phyloP scores from a whole-genome alignment of 2,888 invertebrate species.

The Phengaris alcon region DNA sequence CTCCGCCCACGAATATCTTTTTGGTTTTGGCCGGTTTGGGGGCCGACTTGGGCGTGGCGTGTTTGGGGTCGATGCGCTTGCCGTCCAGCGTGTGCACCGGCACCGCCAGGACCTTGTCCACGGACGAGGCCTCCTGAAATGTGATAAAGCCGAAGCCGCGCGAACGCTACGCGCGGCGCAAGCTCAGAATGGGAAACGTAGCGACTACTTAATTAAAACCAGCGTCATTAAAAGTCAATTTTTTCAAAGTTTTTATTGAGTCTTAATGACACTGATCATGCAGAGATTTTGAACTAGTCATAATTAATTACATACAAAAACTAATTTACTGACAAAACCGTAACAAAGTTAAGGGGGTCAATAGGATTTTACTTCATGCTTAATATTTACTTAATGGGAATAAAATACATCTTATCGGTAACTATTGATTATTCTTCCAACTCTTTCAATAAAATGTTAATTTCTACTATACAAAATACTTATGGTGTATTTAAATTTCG shows the following conservation, averaged over 20 bases:
- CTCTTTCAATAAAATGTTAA: slow-evolving; percentile 35
- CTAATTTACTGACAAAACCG: slow-evolving; percentile 38
- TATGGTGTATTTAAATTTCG: slow-evolving; percentile 37
- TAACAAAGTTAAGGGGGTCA: slow-evolving; percentile 36
- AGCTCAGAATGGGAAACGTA: slow-evolving; percentile 35
- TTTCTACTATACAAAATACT: slow-evolving; percentile 36
- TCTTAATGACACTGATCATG: slow-evolving; percentile 33
- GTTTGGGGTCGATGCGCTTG: slow-evolving; percentile 96
- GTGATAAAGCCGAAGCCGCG: slow-evolving; percentile 97
- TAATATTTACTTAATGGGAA: slow-evolving; percentile 35
- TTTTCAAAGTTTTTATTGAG: not conserved
- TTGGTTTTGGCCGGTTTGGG: slow-evolving; percentile 93
- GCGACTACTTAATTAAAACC: not conserved
- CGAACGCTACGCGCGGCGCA: slow-evolving; percentile 87
- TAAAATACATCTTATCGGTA: slow-evolving; percentile 34
- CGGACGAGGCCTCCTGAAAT: slow-evolving; percentile 93
- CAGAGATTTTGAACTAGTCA: slow-evolving; percentile 31
- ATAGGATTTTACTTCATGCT: slow-evolving; percentile 40
- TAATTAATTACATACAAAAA: slow-evolving; percentile 37
- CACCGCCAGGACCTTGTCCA: slow-evolving; percentile 93
- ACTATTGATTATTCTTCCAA: slow-evolving; percentile 35
- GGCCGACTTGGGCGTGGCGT: slow-evolving; percentile 94
- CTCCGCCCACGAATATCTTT: slow-evolving; percentile 95
- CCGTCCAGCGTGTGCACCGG: slow-evolving; percentile 95
- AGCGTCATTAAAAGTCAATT: not conserved